Percentiles rank a stretch among this genome's conserved stretches.
These are phyloP conservation scores for Orientallactaga sibirica DNA, from an alignment of 2,797 vertebrate species.

Conservation along the genomic window DNA sequence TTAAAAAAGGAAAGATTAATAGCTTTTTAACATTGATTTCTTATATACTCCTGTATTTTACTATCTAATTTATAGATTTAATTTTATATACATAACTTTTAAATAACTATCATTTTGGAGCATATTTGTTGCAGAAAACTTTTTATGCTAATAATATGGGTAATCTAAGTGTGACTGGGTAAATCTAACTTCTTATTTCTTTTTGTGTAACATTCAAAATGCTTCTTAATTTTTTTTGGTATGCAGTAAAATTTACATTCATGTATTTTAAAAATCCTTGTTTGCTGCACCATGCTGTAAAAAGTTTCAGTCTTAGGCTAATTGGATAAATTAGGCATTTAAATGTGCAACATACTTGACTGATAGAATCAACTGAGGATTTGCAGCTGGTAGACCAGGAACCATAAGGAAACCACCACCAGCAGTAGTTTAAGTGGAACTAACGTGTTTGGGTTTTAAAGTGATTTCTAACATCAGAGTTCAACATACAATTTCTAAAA, in stretches of 20 bases:
- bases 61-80: background rate
- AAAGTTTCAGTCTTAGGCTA: slow-evolving; percentile 59
- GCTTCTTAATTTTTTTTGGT: slow-evolving; percentile 54
- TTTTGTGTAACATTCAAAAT: background rate
- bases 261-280: slow-evolving; percentile 47
- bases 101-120: background rate
- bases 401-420: background rate
- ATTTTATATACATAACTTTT: background rate
- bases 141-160: background rate
- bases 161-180: background rate
- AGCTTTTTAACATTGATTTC: slow-evolving; percentile 8
- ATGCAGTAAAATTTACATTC: slow-evolving; percentile 65
- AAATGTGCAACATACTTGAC: slow-evolving; percentile 23
- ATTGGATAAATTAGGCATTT: slow-evolving; percentile 78
- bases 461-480: slow-evolving; percentile 37
- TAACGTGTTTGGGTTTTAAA: slow-evolving; percentile 58
- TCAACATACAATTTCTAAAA: slow-evolving; percentile 47
- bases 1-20: too few species aligned
- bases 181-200: background rate
- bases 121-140: background rate
- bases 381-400: slow-evolving; percentile 68
- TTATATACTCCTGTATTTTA: background rate
- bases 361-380: slow-evolving; percentile 66
- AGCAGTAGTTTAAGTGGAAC: slow-evolving; percentile 43
- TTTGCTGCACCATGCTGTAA: slow-evolving; percentile 64